These are phyloP conservation scores for Chelonoidis abingdonii DNA, from an alignment of 2,113 vertebrate genomes.

Conservation along the genomic window DNA sequence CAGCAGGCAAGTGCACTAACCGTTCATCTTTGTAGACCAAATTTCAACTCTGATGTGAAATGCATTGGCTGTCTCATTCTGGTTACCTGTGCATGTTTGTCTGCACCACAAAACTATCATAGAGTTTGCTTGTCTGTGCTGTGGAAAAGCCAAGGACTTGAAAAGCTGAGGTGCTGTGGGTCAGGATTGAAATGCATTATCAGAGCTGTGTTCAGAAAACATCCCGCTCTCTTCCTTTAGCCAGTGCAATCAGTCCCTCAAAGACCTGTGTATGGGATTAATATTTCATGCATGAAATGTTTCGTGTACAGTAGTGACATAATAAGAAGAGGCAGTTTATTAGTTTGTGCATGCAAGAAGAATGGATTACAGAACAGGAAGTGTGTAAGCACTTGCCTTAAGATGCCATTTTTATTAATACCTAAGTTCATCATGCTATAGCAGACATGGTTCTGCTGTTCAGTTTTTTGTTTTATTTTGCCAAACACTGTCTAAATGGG, in stretches of 20 bases:
- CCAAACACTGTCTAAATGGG: not conserved
- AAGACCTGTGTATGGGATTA: constrained; percentile 57
- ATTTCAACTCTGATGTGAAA: not conserved
- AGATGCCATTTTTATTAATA: constrained; percentile 69
- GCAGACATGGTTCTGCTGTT: constrained; percentile 32
- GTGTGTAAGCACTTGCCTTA: constrained; percentile 41
- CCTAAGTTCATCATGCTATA: constrained; percentile 44
- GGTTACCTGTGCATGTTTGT: not conserved
- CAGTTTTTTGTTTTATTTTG: constrained; percentile 43
- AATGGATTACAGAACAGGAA: constrained; percentile 37
- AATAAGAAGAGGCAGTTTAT: constrained; percentile 77
- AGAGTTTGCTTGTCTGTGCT: not conserved
- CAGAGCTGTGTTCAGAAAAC: constrained; percentile 27
- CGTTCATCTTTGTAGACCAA: not conserved
- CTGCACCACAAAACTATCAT: not conserved
- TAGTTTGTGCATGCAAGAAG: constrained; percentile 48
- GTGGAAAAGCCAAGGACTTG: not conserved
- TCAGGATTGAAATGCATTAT: constrained; percentile 12
- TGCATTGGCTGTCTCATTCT: not conserved
- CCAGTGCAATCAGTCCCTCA: constrained; percentile 36
- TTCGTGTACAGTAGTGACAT: constrained; percentile 74
- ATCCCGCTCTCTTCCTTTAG: constrained; percentile 13
- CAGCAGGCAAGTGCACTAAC: not conserved
- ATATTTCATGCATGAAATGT: constrained; percentile 75
- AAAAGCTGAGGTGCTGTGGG: not conserved